phyloP scores from a whole-genome alignment of 2,113 vertebrate genomes.

The Gambusia holbrooki region DNA sequence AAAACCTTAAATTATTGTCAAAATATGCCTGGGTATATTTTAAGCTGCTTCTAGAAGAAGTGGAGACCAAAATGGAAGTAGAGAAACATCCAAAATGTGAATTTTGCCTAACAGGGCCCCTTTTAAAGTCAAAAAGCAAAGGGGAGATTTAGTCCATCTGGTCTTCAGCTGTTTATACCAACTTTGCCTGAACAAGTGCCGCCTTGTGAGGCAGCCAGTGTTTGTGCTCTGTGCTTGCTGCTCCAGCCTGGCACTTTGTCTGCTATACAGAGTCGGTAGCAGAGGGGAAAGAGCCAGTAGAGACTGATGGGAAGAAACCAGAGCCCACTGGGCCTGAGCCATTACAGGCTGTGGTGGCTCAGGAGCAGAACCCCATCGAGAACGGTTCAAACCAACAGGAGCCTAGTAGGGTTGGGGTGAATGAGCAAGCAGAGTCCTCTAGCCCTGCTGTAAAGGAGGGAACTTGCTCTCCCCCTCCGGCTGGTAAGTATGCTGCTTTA shows the following conservation, averaged over 20 bases:
- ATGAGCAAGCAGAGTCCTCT: conserved; percentile 55
- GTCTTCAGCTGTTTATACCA: conserved; percentile 62
- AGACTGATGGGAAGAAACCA: conserved; percentile 74
- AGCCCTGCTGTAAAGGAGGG: conserved; percentile 58
- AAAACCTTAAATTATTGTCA: no score
- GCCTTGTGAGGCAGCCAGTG: conserved; percentile 52
- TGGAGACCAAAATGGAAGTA: no score
- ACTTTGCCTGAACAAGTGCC: conserved; percentile 53
- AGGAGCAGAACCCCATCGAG: conserved; percentile 45
- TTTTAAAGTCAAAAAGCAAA: neutral
- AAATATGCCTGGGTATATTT: no score
- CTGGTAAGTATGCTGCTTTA: conserved; percentile 73
- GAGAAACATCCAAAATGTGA: no score
- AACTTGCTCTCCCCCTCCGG: conserved; percentile 51
- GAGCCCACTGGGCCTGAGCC: conserved; percentile 60
- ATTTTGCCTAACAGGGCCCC: no score
- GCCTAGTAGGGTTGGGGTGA: conserved; percentile 54
- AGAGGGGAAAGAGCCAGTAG: conserved; percentile 68
- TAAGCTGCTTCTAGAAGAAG: no score
- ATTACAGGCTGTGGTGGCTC: conserved; percentile 60
- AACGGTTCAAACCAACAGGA: conserved; percentile 59
- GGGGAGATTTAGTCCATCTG: conserved; percentile 35
- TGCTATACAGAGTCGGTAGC: conserved; percentile 80
- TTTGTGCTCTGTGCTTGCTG: conserved; percentile 72
- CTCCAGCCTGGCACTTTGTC: conserved; percentile 78